Evolutionary conservation across 2,113 vertebrate genomes (phyloP).

Genomic region (Phalacrocorax aristotelis): DNA sequence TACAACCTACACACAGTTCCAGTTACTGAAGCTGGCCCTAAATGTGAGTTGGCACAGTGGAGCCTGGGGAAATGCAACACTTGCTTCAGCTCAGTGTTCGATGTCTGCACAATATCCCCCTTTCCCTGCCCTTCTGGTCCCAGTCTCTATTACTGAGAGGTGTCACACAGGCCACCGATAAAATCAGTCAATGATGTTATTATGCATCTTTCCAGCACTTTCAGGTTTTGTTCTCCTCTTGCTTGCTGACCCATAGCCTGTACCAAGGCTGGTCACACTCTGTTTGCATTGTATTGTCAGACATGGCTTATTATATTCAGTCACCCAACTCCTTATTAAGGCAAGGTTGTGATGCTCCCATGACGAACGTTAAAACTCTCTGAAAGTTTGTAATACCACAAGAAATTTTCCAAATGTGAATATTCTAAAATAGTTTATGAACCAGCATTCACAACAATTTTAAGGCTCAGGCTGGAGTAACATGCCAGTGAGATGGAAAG

Average conservation of each 20-base stretch:
- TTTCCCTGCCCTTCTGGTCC: not conserved
- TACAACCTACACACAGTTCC: not conserved
- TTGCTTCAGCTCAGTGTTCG: not conserved
- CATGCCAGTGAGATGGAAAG: not conserved
- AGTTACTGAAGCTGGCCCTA: not conserved
- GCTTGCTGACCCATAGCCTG: not conserved
- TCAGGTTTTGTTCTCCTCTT: not conserved
- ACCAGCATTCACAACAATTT: not conserved
- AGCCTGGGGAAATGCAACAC: not conserved
- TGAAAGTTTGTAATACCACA: not conserved
- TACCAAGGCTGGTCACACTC: not conserved
- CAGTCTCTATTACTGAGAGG: not conserved
- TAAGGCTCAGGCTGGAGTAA: not conserved
- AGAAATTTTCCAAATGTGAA: not conserved
- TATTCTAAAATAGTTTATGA: not conserved
- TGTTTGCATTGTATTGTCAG: not conserved
- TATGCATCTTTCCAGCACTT: not conserved
- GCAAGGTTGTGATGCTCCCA: not conserved
- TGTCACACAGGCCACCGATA: not conserved
- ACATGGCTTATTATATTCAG: not conserved
- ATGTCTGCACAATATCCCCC: not conserved
- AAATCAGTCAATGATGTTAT: not conserved
- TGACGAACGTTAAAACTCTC: not conserved
- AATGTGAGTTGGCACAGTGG: not conserved
- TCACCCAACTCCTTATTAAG: not conserved